Evolutionary conservation across 1,140 invertebrate genomes (phyloP), one percentile per base, ranked within the genome.

Genomic region (Apis mellifera): DNA sequence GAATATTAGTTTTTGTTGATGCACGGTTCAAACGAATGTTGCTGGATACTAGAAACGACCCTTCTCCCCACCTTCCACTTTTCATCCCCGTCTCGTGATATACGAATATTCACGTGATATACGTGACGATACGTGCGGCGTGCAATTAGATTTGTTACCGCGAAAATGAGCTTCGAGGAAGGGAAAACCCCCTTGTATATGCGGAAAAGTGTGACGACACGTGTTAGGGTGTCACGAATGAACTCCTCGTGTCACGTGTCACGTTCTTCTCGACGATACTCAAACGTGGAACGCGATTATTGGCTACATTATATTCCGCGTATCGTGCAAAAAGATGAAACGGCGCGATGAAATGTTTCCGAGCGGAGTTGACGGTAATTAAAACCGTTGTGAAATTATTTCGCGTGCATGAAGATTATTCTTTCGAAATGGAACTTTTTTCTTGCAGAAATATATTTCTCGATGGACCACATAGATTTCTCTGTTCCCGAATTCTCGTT

Each of bases 161-260:
- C 42, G 66, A 62, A n/a, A 78, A 71, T 71, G 77, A 78, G 55
- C 23, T 78, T 71, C 68, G 42, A 62, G 77, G 68, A 71, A 78
- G 57, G 77, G 64, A 23, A 19, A 26, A 0, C 23, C 9, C 4
- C 9, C 48, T 42, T 12, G 9, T 13, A 66, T 19, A n/a, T 26
- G 23, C 11, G 23, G 23, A 13, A 7, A 21, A n/a, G 55, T 19
- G 48, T 13, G n/a, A 15, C 76, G 54, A 70, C 76, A 50, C 76
- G 54, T 70, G 52, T n/a, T n/a, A 57, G 57, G 17, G n/a, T 78
- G 76, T 78, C 76, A 78, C 76, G 66, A 60, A 78, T 78, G 76
- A 70, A 70, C 66, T 70, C 60, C 65, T 78, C 62, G 48, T 71
- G 68, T 71, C 77, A 78, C 68, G 48, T 71, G 68, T 71, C 77